Conservation (phyloP, 2,113 vertebrate species). For the Dunckerocampus dactyliophorus region DNA sequence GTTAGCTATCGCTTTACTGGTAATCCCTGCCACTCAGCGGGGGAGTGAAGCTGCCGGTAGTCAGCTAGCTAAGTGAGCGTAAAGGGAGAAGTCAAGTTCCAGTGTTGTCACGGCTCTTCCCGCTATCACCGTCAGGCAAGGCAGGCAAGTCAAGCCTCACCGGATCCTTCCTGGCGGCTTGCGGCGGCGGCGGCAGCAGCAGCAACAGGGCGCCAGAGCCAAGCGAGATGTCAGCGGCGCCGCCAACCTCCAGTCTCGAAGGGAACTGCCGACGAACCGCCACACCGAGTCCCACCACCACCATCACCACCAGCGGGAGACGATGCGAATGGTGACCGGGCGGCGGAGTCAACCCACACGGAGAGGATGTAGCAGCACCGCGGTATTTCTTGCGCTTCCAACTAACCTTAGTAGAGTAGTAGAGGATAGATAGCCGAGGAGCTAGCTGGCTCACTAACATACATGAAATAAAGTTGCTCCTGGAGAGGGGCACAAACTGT, state of each 20-base stretch:
- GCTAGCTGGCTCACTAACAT: slow-evolving; percentile 62
- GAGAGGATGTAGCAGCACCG: slow-evolving; percentile 72
- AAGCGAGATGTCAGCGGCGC: slow-evolving; percentile 60
- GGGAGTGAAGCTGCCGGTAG: slow-evolving; percentile 35
- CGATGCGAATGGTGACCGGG: slow-evolving; percentile 72
- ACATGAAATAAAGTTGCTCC: slow-evolving; percentile 69
- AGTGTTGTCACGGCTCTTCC: slow-evolving; percentile 1
- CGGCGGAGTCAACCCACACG: slow-evolving; percentile 58
- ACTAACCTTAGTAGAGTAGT: slow-evolving; percentile 55
- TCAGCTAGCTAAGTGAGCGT: slow-evolving; percentile 31
- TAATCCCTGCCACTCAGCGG: slow-evolving; percentile 26
- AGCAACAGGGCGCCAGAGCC: slow-evolving; percentile 70
- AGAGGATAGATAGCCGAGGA: slow-evolving; percentile 67
- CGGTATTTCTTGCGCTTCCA: slow-evolving; percentile 61
- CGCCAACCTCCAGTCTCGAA: slow-evolving; percentile 31
- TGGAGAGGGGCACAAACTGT: slow-evolving; percentile 6
- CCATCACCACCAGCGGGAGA: slow-evolving; percentile 23
- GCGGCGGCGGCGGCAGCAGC: slow-evolving; percentile 45
- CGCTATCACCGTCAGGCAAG: slow-evolving; percentile 10
- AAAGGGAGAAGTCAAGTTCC: neutral
- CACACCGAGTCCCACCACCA: slow-evolving; percentile 64
- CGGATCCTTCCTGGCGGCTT: slow-evolving; percentile 22
- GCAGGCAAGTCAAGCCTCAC: slow-evolving; percentile 15
- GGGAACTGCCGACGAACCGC: slow-evolving; percentile 59
- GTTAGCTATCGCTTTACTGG: slow-evolving; percentile 59